A percentile compares a stretch with the other conserved stretches of the same genome.
These are phyloP conservation scores for Habrosyne pyritoides DNA, from an alignment of 2,888 invertebrate genomes.

Conservation along the genomic window DNA sequence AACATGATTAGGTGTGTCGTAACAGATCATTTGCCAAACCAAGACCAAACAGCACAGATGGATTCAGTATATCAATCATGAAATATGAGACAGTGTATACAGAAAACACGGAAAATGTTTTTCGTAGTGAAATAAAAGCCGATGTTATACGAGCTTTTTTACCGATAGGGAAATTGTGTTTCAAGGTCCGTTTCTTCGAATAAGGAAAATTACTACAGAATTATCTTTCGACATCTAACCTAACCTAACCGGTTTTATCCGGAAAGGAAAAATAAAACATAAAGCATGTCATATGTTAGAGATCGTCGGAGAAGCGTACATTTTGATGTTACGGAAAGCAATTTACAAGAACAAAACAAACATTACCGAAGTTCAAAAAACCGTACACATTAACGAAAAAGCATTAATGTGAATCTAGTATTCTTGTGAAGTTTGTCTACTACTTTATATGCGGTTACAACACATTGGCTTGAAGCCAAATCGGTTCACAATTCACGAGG, in stretches of 20 bases:
- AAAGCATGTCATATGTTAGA: neutral
- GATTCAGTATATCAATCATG: neutral
- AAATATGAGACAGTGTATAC: neutral
- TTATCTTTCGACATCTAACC: neutral
- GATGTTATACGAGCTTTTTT: neutral
- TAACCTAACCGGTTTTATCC: neutral
- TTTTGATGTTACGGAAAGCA: neutral
- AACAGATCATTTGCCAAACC: neutral
- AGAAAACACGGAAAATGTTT: neutral
- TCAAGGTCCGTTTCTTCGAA: neutral
- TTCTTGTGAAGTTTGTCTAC: neutral
- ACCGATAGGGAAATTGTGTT: neutral
- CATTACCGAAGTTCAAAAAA: neutral
- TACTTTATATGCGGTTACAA: constrained; percentile 5
- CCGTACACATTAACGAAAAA: neutral
- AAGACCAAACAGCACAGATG: neutral
- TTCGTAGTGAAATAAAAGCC: neutral
- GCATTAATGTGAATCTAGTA: constrained; percentile 2
- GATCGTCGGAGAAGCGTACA: neutral
- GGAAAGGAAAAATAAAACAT: neutral
- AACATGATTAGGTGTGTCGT: neutral
- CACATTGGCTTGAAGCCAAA: constrained; percentile 2
- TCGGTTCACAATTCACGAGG: neutral
- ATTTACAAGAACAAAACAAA: neutral
- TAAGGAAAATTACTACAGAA: neutral